A percentile compares a stretch with the other conserved stretches of the same genome.
phyloP scores from a whole-genome alignment of 2,888 invertebrate species.

The Callimorpha dominula region DNA sequence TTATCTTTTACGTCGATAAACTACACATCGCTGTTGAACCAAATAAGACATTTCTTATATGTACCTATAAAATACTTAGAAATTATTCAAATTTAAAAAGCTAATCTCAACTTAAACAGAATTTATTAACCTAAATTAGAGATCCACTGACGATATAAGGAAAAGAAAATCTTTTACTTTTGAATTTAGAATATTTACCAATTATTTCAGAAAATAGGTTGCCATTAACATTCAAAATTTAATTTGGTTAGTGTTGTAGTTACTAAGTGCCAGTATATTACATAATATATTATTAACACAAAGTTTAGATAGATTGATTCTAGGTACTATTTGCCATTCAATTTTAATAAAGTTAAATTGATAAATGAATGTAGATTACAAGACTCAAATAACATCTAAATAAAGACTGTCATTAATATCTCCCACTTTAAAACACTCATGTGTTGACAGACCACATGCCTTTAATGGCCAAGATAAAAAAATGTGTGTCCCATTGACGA shows the following conservation, averaged over 20 bases:
- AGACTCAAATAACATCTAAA: conserved; percentile 12
- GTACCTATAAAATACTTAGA: too few relatives aligned
- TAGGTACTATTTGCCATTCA: background rate
- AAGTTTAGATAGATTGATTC: background rate
- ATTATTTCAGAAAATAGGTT: background rate
- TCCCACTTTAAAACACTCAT: conserved; percentile 47
- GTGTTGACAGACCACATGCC: conserved; percentile 43
- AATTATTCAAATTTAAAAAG: too few relatives aligned
- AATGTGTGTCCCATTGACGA: conserved; percentile 46
- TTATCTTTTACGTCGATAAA: conserved; percentile 50
- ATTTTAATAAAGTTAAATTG: background rate
- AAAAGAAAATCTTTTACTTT: background rate
- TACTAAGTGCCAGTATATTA: background rate
- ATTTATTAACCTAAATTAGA: background rate
- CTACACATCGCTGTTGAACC: conserved; percentile 14
- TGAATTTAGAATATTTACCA: background rate
- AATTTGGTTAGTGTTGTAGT: background rate
- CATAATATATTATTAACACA: background rate
- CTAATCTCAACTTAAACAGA: background rate
- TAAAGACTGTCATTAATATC: conserved; percentile 39
- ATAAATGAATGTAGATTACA: background rate
- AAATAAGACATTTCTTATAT: conserved; percentile 1
- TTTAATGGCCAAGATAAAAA: conserved; percentile 40
- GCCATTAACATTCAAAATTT: background rate
- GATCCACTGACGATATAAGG: background rate